A percentile compares a stretch with the other conserved stretches of the same genome.
phyloP scores from a whole-genome alignment of 2,797 vertebrate genomes.

The Chrosomus eos region DNA sequence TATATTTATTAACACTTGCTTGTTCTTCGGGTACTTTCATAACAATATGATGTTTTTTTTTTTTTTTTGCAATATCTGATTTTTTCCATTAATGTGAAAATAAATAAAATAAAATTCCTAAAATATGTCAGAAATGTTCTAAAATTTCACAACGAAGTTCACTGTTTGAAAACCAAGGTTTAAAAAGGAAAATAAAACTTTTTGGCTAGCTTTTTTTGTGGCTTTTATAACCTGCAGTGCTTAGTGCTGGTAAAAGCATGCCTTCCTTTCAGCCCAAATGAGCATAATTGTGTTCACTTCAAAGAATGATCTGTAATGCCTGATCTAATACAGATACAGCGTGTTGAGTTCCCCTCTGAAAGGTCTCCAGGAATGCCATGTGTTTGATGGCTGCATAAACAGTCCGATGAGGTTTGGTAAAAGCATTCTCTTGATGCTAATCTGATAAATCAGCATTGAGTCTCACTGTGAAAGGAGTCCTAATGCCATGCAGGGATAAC shows the following conservation, averaged over 20 bases:
- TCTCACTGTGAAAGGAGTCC: slow-evolving; percentile 30
- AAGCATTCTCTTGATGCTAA: slow-evolving; percentile 58
- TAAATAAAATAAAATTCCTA: not conserved
- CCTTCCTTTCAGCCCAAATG: slow-evolving; percentile 25
- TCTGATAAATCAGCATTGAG: slow-evolving; percentile 50
- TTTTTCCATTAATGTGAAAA: not conserved
- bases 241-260: slow-evolving; percentile 22
- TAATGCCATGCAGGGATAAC: slow-evolving; percentile 46
- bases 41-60: not conserved
- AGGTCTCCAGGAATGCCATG: slow-evolving; percentile 53
- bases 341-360: slow-evolving; percentile 49
- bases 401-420: slow-evolving; percentile 42
- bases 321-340: slow-evolving; percentile 39
- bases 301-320: slow-evolving; percentile 42
- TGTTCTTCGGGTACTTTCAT: not conserved
- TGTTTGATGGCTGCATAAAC: slow-evolving; percentile 38
- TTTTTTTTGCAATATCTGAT: not conserved
- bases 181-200: not conserved
- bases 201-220: not conserved
- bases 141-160: not conserved
- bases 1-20: not conserved
- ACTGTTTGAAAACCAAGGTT: not conserved
- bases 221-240: slow-evolving; percentile 5
- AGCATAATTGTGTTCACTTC: slow-evolving; percentile 41
- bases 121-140: slow-evolving; percentile 2